Evolutionary conservation across 2,797 vertebrate genomes (phyloP).

Genomic region (Parauchenoglanis ngamensis): DNA sequence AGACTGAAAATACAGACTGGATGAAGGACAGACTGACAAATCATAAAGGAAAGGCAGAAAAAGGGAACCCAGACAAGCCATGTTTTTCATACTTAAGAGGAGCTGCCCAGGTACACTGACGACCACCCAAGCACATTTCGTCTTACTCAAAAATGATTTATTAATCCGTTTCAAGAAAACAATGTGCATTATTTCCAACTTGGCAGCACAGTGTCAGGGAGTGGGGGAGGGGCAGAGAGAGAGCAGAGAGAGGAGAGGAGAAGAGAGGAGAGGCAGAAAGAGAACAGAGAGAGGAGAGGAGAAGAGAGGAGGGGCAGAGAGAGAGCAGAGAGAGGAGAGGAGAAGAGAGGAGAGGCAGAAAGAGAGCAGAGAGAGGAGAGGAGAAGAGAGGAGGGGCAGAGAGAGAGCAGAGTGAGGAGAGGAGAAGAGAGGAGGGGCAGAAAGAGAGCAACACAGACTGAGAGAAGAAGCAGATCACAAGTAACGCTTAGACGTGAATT

Average conservation of each 20-base stretch:
- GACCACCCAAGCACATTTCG: neutral
- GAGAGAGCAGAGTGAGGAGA: neutral
- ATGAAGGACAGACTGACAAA: neutral
- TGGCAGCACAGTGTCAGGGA: neutral
- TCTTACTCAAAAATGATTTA: neutral
- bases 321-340: neutral
- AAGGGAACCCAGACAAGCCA: neutral
- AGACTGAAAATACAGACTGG: slow-evolving; percentile 1
- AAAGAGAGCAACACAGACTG: neutral
- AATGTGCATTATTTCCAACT: slow-evolving; percentile 8
- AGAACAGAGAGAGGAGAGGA: no score
- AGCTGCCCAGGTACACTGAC: neutral
- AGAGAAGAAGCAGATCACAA: neutral
- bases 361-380: neutral
- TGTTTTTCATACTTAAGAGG: neutral
- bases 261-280: neutral
- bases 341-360: no score
- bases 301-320: neutral
- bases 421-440: neutral
- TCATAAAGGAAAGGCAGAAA: neutral
- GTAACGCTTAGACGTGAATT: neutral
- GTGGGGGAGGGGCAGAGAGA: neutral
- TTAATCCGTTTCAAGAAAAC: slow-evolving; percentile 5
- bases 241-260: neutral
- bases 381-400: neutral